Conservation (phyloP, 2,113 vertebrate genomes). For the human (Homo sapiens) region DNA sequence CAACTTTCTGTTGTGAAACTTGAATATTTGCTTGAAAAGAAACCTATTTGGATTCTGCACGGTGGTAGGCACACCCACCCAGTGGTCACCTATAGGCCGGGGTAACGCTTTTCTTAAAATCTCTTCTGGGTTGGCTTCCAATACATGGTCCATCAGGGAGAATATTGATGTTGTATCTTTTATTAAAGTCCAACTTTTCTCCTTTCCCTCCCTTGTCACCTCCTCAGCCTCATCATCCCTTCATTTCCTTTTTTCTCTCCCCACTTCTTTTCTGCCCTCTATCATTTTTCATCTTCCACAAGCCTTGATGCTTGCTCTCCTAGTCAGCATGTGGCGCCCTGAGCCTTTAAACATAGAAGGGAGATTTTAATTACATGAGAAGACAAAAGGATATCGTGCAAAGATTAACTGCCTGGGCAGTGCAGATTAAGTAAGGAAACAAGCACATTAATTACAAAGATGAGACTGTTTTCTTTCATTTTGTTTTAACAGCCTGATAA, state of each 20-base stretch:
- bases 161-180: not conserved
- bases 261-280: not conserved
- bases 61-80: not conserved
- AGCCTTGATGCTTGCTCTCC: not conserved
- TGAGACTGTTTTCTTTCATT: not conserved
- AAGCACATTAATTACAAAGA: constrained; percentile 55
- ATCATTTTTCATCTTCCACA: not conserved
- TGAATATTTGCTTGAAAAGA: not conserved
- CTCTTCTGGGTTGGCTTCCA: not conserved
- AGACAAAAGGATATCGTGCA: constrained; percentile 28
- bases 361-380: constrained; percentile 51
- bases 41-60: not conserved
- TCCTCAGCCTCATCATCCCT: not conserved
- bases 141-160: not conserved
- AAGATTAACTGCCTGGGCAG: constrained; percentile 46
- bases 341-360: not conserved
- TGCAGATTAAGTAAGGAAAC: constrained; percentile 55
- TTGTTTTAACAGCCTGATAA: not conserved
- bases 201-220: not conserved
- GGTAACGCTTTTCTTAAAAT: not conserved
- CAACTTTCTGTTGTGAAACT: not conserved
- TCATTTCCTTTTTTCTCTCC: not conserved
- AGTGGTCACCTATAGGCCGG: not conserved
- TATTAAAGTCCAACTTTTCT: constrained; percentile 28
- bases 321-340: not conserved